Evolutionary conservation across 2,797 vertebrate genomes (phyloP).

Genomic region (Chaunax sp.): DNA sequence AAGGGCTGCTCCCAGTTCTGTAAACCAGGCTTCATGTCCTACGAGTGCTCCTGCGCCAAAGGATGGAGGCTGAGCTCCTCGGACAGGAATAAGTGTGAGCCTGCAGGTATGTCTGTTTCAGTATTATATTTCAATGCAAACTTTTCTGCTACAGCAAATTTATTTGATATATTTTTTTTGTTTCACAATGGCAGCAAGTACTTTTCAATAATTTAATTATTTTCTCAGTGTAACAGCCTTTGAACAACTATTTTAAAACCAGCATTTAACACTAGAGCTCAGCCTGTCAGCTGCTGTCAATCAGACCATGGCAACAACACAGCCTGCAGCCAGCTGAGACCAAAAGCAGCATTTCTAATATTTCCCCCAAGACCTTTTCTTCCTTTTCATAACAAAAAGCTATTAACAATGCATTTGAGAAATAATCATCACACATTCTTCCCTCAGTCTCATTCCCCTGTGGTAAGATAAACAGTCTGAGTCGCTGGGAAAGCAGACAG

Average conservation of each 20-base stretch:
- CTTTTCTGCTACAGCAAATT: background rate
- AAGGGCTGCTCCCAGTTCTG: constrained; percentile 86
- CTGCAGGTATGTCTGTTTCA: constrained; percentile 70
- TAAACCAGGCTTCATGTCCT: constrained; percentile 81
- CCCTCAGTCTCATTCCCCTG: constrained; percentile 70
- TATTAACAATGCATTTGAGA: background rate
- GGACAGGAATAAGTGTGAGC: constrained; percentile 72
- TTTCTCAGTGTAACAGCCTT: too few relatives aligned
- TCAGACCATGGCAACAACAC: too few relatives aligned
- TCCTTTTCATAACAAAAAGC: background rate
- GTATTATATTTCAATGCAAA: background rate
- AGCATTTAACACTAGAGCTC: too few relatives aligned
- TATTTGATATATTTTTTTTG: background rate
- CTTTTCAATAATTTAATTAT: too few relatives aligned
- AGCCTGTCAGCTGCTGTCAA: too few relatives aligned
- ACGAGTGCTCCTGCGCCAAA: constrained; percentile 80
- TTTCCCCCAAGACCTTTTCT: background rate
- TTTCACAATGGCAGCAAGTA: too few relatives aligned
- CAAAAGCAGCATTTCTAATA: too few relatives aligned
- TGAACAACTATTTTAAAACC: too few relatives aligned
- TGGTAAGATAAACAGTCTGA: constrained; percentile 67
- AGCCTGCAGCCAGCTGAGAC: too few relatives aligned
- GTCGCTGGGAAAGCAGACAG: constrained; percentile 54
- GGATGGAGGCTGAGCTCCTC: constrained; percentile 76
- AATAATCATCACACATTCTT: background rate